A percentile compares a stretch with the other conserved stretches of the same genome.
Conservation (phyloP, 2,797 vertebrate species). For the Tragopan temminckii region DNA sequence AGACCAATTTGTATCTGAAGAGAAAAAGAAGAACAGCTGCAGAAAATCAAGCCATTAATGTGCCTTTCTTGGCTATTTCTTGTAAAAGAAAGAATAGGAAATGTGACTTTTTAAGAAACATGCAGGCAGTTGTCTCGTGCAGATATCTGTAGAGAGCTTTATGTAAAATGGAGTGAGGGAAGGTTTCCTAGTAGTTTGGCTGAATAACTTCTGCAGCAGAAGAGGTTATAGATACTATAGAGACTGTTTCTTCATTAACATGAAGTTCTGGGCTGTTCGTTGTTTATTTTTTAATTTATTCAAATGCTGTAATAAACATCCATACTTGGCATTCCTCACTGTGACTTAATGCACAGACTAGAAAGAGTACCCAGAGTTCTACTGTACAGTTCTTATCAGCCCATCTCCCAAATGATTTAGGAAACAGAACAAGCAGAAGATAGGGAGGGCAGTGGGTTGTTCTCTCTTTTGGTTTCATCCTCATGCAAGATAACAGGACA, state of each 20-base stretch:
- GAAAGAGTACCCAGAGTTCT: not conserved
- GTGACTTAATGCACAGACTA: not conserved
- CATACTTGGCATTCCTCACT: not conserved
- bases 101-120: not conserved
- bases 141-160: conserved; percentile 4
- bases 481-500: not conserved
- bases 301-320: not conserved
- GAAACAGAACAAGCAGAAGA: not conserved
- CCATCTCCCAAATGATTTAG: not conserved
- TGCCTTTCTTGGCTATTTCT: conserved; percentile 44
- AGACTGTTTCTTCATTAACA: not conserved
- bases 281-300: not conserved
- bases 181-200: not conserved
- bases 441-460: not conserved
- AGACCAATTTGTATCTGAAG: conserved; percentile 56
- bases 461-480: not conserved
- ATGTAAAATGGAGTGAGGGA: conserved; percentile 4
- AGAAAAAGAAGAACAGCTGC: conserved; percentile 59
- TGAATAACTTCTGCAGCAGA: not conserved
- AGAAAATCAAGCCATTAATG: conserved; percentile 53
- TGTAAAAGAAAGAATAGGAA: not conserved
- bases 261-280: not conserved
- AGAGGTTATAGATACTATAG: not conserved
- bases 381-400: not conserved
- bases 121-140: not conserved